These are phyloP conservation scores for Aepyceros melampus DNA, from an alignment of 2,113 vertebrate genomes.

Conservation along the genomic window DNA sequence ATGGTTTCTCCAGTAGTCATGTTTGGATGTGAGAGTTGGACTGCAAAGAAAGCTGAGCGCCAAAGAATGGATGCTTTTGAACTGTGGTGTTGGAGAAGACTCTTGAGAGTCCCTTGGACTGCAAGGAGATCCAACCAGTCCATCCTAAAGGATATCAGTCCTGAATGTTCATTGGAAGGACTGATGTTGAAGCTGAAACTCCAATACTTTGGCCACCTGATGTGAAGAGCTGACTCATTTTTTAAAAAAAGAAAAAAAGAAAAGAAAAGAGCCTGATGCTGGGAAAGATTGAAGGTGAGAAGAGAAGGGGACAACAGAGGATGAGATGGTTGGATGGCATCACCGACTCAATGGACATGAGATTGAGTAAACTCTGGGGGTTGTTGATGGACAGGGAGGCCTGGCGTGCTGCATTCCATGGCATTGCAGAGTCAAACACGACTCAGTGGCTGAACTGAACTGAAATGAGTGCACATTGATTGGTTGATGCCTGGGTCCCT, in stretches of 20 bases:
- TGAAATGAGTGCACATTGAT: not conserved
- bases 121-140: not conserved
- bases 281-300: not conserved
- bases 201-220: too few species aligned
- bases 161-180: too few species aligned
- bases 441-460: not conserved
- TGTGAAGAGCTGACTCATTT: too few species aligned
- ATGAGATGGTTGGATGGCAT: not conserved
- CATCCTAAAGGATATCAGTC: too few species aligned
- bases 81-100: not conserved
- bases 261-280: not conserved
- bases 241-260: too few species aligned
- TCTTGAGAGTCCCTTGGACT: not conserved
- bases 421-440: accelerated
- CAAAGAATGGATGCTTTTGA: accelerated
- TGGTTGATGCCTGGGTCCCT: not conserved
- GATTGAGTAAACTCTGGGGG: accelerated
- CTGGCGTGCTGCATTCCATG: not conserved
- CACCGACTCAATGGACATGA: not conserved
- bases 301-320: not conserved
- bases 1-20: not conserved
- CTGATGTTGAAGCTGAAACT: too few species aligned
- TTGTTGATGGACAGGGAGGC: not conserved
- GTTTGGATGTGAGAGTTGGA: not conserved
- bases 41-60: not conserved